Evolutionary conservation across 2,888 invertebrate species (phyloP), one percentile per base, ranked within the genome.

Genomic region (Lasioglossum zephyrum): DNA sequence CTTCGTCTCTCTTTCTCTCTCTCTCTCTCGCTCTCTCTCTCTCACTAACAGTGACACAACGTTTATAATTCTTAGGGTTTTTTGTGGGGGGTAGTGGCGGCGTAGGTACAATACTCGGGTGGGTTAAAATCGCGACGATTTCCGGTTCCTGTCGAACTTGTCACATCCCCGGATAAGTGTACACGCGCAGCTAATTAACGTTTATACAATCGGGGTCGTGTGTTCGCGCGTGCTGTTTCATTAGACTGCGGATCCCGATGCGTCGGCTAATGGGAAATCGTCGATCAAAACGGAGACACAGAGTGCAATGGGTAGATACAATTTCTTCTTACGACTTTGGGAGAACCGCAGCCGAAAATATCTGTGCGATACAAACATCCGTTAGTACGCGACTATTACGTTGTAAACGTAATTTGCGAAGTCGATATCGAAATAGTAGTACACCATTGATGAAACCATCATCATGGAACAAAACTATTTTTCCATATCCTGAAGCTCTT

Each of bases 81-180:
- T n/a, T 39, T 36, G 70, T 22, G 41, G 41, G n/a, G 41, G n/a
- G n/a, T 11, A n/a, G 70, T 39, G 41, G 41, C 13, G 70, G 70
- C 70, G 41, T 69, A 41, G 70, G 41, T 41, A 70, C 22, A 70
- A 41, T 8, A 11, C 22, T 39, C n/a, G 70, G 70, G 39, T 70
- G 9, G 49, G 49, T 77, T 77, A 77, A 77, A 77, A 77, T 69
- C 63, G 76, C 76, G 76, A 47, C 47, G 41, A 63, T 63, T 44
- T 44, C 76, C 70, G 39, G 70, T 41, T 44, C 47, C n/a, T 70
- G 41, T 70, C 70, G 41, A 73, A 53, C 16, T 36, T 53, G 36
- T n/a, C 53, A 53, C 70, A 41, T 49, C 49, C 36, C 49, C 73
- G 47, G 73, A 69, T 69, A 69, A 69, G 63, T 69, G 69, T 69